These are phyloP conservation scores for Drosophila lacteicornis DNA, from an alignment of 1,140 invertebrate genomes.

Conservation along the genomic window DNA sequence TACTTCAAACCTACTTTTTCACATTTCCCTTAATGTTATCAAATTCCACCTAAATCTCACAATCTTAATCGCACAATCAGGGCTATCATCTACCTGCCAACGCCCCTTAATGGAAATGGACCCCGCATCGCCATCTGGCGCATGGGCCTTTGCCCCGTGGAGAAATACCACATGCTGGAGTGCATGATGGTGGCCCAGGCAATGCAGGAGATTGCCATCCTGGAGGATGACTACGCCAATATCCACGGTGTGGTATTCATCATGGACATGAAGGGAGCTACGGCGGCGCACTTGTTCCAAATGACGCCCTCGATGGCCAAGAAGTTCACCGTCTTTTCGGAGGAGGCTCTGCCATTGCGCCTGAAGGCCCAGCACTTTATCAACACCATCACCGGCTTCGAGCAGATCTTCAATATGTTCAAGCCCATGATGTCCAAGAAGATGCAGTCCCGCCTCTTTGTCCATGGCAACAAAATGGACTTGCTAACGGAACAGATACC, in stretches of 20 bases:
- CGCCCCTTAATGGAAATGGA: slow-evolving; percentile 71
- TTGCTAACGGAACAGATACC: slow-evolving; percentile 85
- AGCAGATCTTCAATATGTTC: slow-evolving; percentile 85
- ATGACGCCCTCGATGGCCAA: slow-evolving; percentile 85
- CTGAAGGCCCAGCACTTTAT: slow-evolving; percentile 86
- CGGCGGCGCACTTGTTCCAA: slow-evolving; percentile 85
- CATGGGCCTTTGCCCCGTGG: slow-evolving; percentile 46
- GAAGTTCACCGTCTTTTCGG: slow-evolving; percentile 85
- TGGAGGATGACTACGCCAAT: slow-evolving; percentile 85
- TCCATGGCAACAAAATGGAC: slow-evolving; percentile 86
- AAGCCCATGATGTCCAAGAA: slow-evolving; percentile 86
- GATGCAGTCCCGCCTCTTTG: slow-evolving; percentile 84
- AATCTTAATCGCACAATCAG: slow-evolving; percentile 28
- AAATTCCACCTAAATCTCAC: not conserved
- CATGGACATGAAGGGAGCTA: slow-evolving; percentile 85
- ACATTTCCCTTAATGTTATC: not conserved
- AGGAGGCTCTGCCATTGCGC: slow-evolving; percentile 86
- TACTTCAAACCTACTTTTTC: no score
- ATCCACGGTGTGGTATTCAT: slow-evolving; percentile 85
- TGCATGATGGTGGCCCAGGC: slow-evolving; percentile 57
- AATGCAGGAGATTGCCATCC: slow-evolving; percentile 70
- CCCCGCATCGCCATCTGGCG: slow-evolving; percentile 60
- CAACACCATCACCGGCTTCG: slow-evolving; percentile 86
- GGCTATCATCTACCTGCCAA: slow-evolving; percentile 70
- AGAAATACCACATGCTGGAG: slow-evolving; percentile 64